A percentile compares a stretch with the other conserved stretches of the same genome.
Evolutionary conservation across 2,888 invertebrate genomes (phyloP).

Genomic region (Hecatera dysodea): DNA sequence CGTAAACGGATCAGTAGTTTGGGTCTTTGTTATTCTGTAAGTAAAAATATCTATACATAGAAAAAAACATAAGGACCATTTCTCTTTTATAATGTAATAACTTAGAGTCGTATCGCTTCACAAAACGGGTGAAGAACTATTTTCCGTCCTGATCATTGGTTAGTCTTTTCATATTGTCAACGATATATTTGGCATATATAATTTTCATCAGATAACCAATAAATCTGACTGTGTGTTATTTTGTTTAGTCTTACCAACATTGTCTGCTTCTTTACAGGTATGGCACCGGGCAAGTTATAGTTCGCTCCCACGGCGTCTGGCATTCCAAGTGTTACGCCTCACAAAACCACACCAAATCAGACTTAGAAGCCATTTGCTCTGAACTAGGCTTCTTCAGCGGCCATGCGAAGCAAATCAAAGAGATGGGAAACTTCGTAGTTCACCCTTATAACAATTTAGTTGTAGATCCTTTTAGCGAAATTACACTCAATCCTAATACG

Average conservation of each 20-base stretch:
- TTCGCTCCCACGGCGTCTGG: constrained; percentile 93
- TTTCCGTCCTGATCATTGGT: too few species aligned
- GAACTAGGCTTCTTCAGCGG: constrained; percentile 91
- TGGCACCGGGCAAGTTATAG: constrained; percentile 92
- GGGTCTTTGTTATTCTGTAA: too few species aligned
- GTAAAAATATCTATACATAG: too few species aligned
- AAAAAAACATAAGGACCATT: too few species aligned
- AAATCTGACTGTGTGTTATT: too few species aligned
- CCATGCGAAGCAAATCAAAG: constrained; percentile 85
- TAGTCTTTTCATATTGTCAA: too few species aligned
- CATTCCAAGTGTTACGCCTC: constrained; percentile 93
- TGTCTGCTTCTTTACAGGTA: constrained; percentile 75
- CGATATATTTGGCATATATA: too few species aligned
- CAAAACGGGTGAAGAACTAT: too few species aligned
- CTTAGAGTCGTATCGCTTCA: too few species aligned
- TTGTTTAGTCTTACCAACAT: not conserved
- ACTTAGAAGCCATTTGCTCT: constrained; percentile 91
- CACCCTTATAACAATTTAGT: constrained; percentile 77
- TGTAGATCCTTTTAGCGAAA: constrained; percentile 81
- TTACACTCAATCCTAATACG: constrained; percentile 83
- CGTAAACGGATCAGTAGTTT: too few species aligned
- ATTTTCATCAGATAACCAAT: too few species aligned
- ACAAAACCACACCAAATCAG: constrained; percentile 86
- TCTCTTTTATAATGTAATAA: too few species aligned
- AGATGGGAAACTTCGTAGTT: constrained; percentile 67